Evolutionary conservation across 2,888 invertebrate species (phyloP), one percentile per base, ranked within the genome.

Genomic region (Nebria brevicollis): DNA sequence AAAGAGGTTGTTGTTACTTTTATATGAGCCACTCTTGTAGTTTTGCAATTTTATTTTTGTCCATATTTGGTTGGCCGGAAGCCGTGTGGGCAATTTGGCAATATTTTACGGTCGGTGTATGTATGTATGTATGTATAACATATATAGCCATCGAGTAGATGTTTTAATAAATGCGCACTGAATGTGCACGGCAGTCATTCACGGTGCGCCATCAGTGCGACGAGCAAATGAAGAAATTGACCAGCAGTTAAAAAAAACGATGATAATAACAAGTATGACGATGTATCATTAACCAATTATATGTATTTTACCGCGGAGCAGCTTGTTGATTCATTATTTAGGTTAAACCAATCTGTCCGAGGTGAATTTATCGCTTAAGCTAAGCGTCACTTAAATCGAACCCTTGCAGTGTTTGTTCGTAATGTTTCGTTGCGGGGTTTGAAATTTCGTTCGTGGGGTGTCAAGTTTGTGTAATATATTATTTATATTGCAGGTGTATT

Each of bases 1-100:
- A 70, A 70, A 70, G 34, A 70, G 25, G 70, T 70, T 70, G 70
- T 70, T 70, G 70, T 70, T 70, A 26, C 15, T 70, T 70, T 26
- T 20, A 26, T 11, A 70, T 70, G 70, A 34, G 13, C 54, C 54
- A 34, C 11, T 70, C 70, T 70, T 13, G 70, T 34, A 15, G 8
- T 13, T 34, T 70, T 34, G 34, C 34, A 34, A 34, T 34, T 25
- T 20, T 70, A 20, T 70, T 26, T 20, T 20, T 34, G 70, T 4
- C 70, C 70, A 34, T 70, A 70, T 70, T 15, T 70, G 70, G 70
- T 20, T 11, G 25, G 54, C 25, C 70, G 70, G 70, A 70, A 70
- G 70, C 25, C 70, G 20, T 70, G 70, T 26, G 70, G 54, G 54
- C 54, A 54, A 54, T 54, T 54, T 54, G 4, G 8, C 54, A 7